Evolutionary conservation across 2,113 vertebrate genomes (phyloP), one percentile per base, ranked within the genome.

Genomic region (Oncorhynchus tshawytscha): DNA sequence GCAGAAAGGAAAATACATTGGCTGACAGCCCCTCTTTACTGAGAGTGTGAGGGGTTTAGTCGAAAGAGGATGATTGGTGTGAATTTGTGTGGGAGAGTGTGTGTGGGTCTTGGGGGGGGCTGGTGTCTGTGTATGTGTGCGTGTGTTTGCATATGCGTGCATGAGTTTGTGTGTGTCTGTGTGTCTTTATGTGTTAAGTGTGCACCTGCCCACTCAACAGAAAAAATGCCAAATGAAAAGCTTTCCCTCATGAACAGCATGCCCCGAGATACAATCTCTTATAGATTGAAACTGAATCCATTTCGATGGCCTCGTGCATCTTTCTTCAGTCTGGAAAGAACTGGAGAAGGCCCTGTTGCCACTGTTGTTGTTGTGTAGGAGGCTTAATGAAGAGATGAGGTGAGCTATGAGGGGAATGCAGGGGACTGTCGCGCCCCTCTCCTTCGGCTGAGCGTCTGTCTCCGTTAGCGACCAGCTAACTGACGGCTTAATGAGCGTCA

Each of bases 401-500:
- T 54, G 69, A 54, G 76, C 71, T 25, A 75, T 64, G 65, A 71
- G 45, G 67, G 54, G 71, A 76, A 78, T 80, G 76, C 22, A 31
- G 16, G 45, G 71, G 72, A 48, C 24, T 29, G 72, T 76, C 16
- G 49, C 16, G 15, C 51, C 51, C 51, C 51, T 64, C 71, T 34
- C 65, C 48, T 75, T 75, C 51, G 27, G 11, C 39, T 45, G 34
- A 70, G 48, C 2, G 54, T 77, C 79, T 62, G 45, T 18, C 31
- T 39, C 48, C 27, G 18, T 45, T 8, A 39, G 66, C 20, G 11
- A 29, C 15, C n/a, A 48, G n/a, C 34, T 39, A 48, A 45, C 71
- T 45, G 74, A 71, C 57, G 78, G 65, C 4, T 75, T 78, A 83
- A 80, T 73, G 75, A 83, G 67, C 66, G 15, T 79, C 75, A 78